phyloP scores from a whole-genome alignment of 2,888 invertebrate genomes.

The Drosophila borealis region DNA sequence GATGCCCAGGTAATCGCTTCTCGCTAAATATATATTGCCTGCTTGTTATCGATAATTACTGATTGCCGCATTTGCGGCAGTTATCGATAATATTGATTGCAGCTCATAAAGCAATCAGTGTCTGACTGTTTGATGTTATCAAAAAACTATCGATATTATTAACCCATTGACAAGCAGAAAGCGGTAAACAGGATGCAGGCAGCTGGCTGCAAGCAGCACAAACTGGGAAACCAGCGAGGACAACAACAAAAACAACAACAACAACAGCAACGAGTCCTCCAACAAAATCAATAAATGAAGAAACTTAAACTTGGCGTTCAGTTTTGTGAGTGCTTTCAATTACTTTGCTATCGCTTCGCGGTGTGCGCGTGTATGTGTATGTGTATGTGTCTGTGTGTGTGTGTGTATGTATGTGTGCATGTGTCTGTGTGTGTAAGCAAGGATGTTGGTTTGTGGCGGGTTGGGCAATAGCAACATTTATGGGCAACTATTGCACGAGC shows the following conservation, averaged over 20 bases:
- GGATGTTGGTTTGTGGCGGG: no score
- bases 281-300: slow-evolving; percentile 51
- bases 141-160: slow-evolving; percentile 2
- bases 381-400: background rate
- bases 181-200: background rate
- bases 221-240: background rate
- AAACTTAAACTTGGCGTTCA: slow-evolving; percentile 40
- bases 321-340: slow-evolving; percentile 66
- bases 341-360: slow-evolving; percentile 65
- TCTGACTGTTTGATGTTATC: background rate
- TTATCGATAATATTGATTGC: slow-evolving; percentile 14
- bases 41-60: background rate
- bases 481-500: slow-evolving; percentile 41
- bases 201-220: background rate
- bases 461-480: slow-evolving; percentile 32
- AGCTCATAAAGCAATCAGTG: background rate
- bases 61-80: no score
- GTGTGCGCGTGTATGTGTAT: background rate
- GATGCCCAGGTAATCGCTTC: no score
- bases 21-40: no score
- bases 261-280: slow-evolving; percentile 14
- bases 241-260: background rate
- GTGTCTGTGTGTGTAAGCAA: slow-evolving; percentile 1
- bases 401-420: no score
- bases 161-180: slow-evolving; percentile 19